phyloP scores from a whole-genome alignment of 2,888 invertebrate genomes.

The Malthinus seriepunctatus region DNA sequence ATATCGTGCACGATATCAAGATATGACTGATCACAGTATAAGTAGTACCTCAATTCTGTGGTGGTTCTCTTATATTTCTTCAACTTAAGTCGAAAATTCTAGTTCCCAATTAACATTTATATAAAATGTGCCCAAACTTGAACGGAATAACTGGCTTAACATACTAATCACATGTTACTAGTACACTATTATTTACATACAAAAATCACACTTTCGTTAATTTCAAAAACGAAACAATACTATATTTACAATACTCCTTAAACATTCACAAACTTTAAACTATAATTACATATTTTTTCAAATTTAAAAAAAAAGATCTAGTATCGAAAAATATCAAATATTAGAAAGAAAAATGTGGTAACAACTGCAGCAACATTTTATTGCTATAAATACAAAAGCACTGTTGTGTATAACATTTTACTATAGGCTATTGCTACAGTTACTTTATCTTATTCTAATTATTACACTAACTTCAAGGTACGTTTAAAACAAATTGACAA shows the following conservation, averaged over 20 bases:
- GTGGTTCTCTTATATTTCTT: conserved; percentile 8
- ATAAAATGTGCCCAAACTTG: conserved; percentile 44
- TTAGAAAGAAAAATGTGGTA: neutral
- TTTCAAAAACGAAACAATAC: conserved; percentile 27
- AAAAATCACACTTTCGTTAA: conserved; percentile 25
- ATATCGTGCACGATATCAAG: conserved; percentile 34
- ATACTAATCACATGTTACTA: conserved; percentile 38
- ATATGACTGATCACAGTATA: conserved; percentile 47
- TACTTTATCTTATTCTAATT: too few relatives aligned
- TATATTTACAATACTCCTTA: conserved; percentile 31
- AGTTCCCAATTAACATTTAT: conserved; percentile 37
- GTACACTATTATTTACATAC: conserved; percentile 40
- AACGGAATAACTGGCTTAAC: conserved; percentile 37
- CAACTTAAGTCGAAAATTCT: conserved; percentile 10
- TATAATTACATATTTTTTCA: too few relatives aligned
- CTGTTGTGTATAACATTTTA: too few relatives aligned
- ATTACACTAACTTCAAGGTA: too few relatives aligned
- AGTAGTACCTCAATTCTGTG: conserved; percentile 32
- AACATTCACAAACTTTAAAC: conserved; percentile 5
- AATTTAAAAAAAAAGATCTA: too few relatives aligned
- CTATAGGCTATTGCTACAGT: neutral
- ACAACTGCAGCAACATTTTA: conserved; percentile 1
- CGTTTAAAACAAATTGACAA: too few relatives aligned
- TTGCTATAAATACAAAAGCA: neutral
- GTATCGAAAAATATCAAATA: conserved; percentile 22